Base-by-base conservation (phyloP, 2,797 vertebrate species). In the Catamblyrhynchus diadema region DNA sequence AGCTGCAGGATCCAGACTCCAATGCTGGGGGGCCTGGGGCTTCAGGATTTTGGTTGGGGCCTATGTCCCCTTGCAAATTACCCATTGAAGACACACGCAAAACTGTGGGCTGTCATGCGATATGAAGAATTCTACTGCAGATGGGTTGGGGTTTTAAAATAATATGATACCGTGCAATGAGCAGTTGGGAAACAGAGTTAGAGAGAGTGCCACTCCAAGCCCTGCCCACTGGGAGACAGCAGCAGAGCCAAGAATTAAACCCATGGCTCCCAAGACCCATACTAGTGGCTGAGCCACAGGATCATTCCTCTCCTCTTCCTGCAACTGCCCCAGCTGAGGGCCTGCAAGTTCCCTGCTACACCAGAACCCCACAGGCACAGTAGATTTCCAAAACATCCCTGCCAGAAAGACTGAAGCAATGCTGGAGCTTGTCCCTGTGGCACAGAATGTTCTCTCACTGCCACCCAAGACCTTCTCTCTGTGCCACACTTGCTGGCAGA, bases 91-190 rank as follows among this genome's bases (percentile, higher is more conserved):
- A 80, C 66, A 79, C 60, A 90, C 81, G 65, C 13, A 1, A 87
- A 86, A 47, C 85, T 94, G 85, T 73, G 90, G 96, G 80, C 16
- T 91, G 56, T 69, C 93, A 48, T 21, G 48, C 65, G 86, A 95
- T 79, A 65, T 4, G 51, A 94, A 62, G 44, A 48, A 79, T 86
- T 94, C 93, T 45, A 86, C 28, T 75, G 62, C 66, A 79, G 66
- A 80, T 6, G 8, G 42, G 61, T 88, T 93, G 70, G 77, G 86
- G 77, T 92, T 96, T 95, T 95, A 75, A 95, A 92, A 95, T 96
- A 95, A 95, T 45, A 85, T 12, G 39, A 91, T 90, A 84, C 39
- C 59, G 44, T 62, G 37, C 92, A 95, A 91, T 60, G 70, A 94
- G 83, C 33, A 88, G 54, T 51, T 92, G 73, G 64, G 54, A 82